Percentiles rank a stretch among this genome's conserved stretches.
phyloP scores from a whole-genome alignment of 2,113 vertebrate species.

The Hemicordylus capensis region DNA sequence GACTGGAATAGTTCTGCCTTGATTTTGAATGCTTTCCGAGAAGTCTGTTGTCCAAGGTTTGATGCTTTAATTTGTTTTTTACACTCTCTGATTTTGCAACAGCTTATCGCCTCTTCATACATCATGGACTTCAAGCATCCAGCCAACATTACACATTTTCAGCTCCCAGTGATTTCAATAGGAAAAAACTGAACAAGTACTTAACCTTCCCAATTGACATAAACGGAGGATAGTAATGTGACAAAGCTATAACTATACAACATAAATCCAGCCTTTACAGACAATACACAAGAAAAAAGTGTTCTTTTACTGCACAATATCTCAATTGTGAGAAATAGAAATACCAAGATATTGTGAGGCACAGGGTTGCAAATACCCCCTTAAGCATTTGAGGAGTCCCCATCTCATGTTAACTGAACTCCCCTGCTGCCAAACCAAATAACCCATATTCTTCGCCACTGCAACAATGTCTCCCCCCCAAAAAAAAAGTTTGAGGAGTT shows the following conservation, averaged over 20 bases:
- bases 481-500: too few relatives aligned
- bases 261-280: not conserved
- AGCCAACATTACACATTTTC: not conserved
- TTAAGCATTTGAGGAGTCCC: too few relatives aligned
- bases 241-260: too few relatives aligned
- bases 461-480: too few relatives aligned
- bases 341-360: not conserved
- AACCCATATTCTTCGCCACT: too few relatives aligned
- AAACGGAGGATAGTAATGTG: not conserved
- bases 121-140: not conserved
- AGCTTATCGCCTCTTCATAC: not conserved
- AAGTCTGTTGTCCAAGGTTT: not conserved
- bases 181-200: not conserved
- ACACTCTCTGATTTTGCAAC: not conserved
- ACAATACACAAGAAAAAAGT: not conserved
- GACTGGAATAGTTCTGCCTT: not conserved
- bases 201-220: not conserved
- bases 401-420: too few relatives aligned
- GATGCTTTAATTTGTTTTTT: not conserved
- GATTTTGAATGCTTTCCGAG: not conserved
- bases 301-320: not conserved
- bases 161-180: not conserved
- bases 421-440: too few relatives aligned
- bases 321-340: not conserved
- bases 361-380: too few relatives aligned